Evolutionary conservation across 2,888 invertebrate species (phyloP).

Genomic region (Heteropelma amictum): DNA sequence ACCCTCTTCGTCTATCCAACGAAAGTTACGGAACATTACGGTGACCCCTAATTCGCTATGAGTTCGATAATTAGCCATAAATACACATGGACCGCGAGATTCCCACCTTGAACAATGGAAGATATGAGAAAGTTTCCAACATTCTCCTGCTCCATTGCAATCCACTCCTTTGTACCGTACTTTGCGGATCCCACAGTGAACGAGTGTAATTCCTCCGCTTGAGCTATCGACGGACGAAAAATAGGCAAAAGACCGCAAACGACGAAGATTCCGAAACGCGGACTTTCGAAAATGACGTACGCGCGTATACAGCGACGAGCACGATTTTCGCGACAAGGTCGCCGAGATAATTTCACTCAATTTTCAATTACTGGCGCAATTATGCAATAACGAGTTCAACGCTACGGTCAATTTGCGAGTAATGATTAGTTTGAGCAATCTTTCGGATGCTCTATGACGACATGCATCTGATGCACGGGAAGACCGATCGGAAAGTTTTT

Average conservation of each 20-base stretch:
- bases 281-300: background rate
- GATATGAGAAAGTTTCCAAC: conserved; percentile 9
- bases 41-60: background rate
- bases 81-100: conserved; percentile 55
- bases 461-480: background rate
- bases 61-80: conserved; percentile 66
- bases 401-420: conserved; percentile 9
- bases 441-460: background rate
- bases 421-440: conserved; percentile 8
- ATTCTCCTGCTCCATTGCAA: background rate
- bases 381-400: background rate
- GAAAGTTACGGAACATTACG: background rate
- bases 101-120: background rate
- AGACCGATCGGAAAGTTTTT: too few species aligned
- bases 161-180: conserved; percentile 4
- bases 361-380: conserved; percentile 9
- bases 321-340: conserved; percentile 28
- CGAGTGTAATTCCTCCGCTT: conserved; percentile 28
- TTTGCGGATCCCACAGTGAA: background rate
- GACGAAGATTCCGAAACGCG: background rate
- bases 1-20: background rate
- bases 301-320: too few species aligned
- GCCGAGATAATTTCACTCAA: conserved; percentile 9
- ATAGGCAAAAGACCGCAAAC: too few species aligned
- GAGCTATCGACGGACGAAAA: background rate